Conservation (phyloP, 2,113 vertebrate species). For the Prunella himalayana region DNA sequence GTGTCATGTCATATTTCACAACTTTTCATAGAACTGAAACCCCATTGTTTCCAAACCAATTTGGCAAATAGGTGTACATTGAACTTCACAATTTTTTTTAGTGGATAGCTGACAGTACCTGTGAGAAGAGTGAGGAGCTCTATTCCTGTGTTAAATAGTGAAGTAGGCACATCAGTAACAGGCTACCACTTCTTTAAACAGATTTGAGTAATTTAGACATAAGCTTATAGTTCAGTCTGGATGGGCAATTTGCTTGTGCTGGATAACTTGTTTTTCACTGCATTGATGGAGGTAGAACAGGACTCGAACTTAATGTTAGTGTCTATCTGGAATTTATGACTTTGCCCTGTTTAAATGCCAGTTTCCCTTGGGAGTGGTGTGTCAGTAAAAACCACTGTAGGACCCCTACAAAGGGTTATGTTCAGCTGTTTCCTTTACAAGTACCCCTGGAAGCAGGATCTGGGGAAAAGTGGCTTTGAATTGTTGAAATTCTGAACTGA, state of each 20-base stretch:
- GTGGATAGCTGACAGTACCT: neutral
- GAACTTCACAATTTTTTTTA: neutral
- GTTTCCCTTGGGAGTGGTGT: neutral
- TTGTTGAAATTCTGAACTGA: neutral
- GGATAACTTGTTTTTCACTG: neutral
- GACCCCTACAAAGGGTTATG: neutral
- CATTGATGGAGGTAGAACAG: neutral
- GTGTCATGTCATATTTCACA: neutral
- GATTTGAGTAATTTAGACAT: neutral
- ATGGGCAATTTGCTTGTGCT: neutral
- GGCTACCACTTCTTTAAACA: neutral
- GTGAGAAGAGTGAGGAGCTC: neutral
- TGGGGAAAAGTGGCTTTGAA: neutral
- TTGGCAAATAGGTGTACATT: neutral
- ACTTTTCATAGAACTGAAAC: neutral
- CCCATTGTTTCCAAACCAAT: neutral
- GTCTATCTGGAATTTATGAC: neutral
- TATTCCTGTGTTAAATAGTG: neutral
- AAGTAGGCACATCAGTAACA: neutral
- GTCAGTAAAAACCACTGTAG: neutral
- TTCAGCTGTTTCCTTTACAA: neutral
- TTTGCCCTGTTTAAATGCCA: neutral
- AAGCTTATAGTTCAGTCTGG: neutral
- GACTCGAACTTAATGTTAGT: neutral
- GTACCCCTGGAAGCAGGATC: neutral